These are phyloP conservation scores for Epinephelus fuscoguttatus DNA, from an alignment of 2,113 vertebrate species.

Conservation along the genomic window DNA sequence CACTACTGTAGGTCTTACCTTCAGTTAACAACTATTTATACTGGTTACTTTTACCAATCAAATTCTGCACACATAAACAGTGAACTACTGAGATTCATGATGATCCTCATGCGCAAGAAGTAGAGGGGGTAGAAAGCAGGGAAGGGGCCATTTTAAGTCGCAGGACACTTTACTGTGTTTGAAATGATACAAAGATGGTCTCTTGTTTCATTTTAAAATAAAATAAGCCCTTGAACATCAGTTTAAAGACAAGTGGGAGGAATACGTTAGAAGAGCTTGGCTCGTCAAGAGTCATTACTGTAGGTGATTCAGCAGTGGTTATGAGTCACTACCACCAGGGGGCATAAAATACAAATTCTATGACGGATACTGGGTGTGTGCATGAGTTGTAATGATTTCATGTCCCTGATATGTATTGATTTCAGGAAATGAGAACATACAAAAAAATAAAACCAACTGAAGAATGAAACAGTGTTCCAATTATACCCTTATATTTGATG, in stretches of 20 bases:
- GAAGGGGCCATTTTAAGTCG: too few relatives aligned
- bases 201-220: not conserved
- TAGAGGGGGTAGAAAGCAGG: too few relatives aligned
- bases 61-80: not conserved
- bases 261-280: not conserved
- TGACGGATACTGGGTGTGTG: constrained; percentile 11
- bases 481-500: constrained; percentile 77
- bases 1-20: constrained; percentile 2
- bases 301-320: not conserved
- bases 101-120: not conserved
- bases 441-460: constrained; percentile 58
- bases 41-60: not conserved
- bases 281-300: not conserved
- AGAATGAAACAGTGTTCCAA: constrained; percentile 47
- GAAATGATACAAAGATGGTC: too few relatives aligned
- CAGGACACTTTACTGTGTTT: too few relatives aligned
- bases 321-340: constrained; percentile 51
- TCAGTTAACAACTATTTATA: not conserved
- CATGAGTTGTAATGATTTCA: constrained; percentile 29
- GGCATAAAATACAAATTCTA: constrained; percentile 33
- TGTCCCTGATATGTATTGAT: constrained; percentile 17
- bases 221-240: not conserved
- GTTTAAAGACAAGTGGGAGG: not conserved
- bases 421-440: constrained; percentile 23
- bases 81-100: not conserved